These are phyloP conservation scores for Willowsia nigromaculata DNA, from an alignment of 2,888 invertebrate species.

Conservation along the genomic window DNA sequence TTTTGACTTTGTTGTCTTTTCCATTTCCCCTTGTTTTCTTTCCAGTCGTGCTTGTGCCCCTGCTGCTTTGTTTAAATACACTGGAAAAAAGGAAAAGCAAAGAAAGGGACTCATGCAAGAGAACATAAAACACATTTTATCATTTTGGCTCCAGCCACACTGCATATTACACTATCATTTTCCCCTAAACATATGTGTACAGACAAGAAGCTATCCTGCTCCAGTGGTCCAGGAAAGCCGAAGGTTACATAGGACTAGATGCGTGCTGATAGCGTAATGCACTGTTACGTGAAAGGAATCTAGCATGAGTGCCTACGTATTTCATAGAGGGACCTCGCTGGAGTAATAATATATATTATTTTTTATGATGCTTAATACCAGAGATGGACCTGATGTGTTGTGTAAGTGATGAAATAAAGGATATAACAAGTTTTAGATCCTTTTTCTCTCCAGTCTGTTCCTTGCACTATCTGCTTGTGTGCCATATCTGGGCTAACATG, in stretches of 20 bases:
- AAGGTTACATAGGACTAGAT: neutral
- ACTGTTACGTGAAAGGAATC: neutral
- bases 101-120: neutral
- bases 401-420: neutral
- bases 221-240: neutral
- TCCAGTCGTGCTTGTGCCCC: neutral
- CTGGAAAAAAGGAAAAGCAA: neutral
- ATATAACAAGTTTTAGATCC: neutral
- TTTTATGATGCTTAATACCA: neutral
- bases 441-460: neutral
- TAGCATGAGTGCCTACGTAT: neutral
- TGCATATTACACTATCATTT: no score
- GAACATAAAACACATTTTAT: neutral
- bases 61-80: neutral
- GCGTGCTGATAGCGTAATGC: neutral
- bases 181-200: no score
- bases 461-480: neutral
- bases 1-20: neutral
- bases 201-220: neutral
- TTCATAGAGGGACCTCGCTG: neutral
- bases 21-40: neutral
- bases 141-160: neutral
- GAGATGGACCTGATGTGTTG: neutral
- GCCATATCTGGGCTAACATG: neutral
- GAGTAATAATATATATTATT: neutral